Evolutionary conservation across 2,888 invertebrate species (phyloP), one percentile per base, ranked within the genome.

Genomic region (Meta bourneti): DNA sequence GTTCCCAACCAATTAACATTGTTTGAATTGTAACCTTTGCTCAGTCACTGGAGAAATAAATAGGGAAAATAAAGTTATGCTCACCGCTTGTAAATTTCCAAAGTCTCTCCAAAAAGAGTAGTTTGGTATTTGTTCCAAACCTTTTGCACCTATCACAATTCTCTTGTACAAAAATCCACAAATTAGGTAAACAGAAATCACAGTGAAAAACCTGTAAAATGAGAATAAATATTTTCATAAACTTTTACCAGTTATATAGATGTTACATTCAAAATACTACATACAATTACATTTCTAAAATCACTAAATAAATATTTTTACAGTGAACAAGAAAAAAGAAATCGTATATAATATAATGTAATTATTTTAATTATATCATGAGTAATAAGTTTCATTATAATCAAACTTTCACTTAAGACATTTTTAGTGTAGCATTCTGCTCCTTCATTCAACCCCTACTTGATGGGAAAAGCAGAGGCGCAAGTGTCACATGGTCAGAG

Each of bases 121-220:
- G 93, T 95, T 94, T 7, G 95, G 95, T 54, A 95, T 94, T 93
- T 95, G 95, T 74, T 95, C 95, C 77, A 94, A 92, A 6, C 95
- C 95, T 93, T 95, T 95, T 13, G 95, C 94, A 51, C 94, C 94
- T 6, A 94, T 93, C 6, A 95, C 94, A 93, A 95, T 94, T 83
- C 95, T 93, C 85, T 94, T 94, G 93, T 95, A 95, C 20, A 95
- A 91, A 82, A 94, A 94, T 48, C 95, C 95, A 74, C 94, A 94
- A 0, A 95, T 34, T 1, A 95, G 93, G 93, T 95, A 95, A 11
- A 94, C 93, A 34, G 93, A 94, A 51, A 93, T 90, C 13, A 94
- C 91, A 82, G 94, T 93, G 85, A 94, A 93, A 93, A 95, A 94
- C 51, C 95, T 95, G 94, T 16, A 89, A 88, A n/a, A 72, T 2